phyloP scores from a whole-genome alignment of 2,797 vertebrate genomes.

The Chaunax sp. region DNA sequence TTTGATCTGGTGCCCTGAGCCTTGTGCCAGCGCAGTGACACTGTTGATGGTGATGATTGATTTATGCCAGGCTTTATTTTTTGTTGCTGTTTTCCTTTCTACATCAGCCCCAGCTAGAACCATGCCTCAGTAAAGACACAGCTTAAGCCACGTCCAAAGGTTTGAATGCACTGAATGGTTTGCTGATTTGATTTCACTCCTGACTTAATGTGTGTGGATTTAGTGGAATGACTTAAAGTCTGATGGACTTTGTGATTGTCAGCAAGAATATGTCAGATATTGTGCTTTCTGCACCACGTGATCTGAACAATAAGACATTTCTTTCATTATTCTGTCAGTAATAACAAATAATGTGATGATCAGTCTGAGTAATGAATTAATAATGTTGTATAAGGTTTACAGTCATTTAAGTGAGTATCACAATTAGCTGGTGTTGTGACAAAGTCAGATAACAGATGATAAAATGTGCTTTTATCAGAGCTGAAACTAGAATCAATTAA shows the following conservation, averaged over 20 bases:
- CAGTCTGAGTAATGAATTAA: no score
- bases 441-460: constrained; percentile 2
- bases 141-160: constrained; percentile 6
- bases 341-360: not conserved
- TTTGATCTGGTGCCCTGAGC: constrained; percentile 32
- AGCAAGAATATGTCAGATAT: not conserved
- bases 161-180: not conserved
- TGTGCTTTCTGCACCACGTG: not conserved
- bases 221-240: not conserved
- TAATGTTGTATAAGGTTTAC: no score
- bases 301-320: not conserved
- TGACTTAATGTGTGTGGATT: not conserved
- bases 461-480: not conserved
- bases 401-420: not conserved
- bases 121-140: constrained; percentile 6
- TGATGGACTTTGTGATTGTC: not conserved
- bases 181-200: not conserved
- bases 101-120: constrained; percentile 32
- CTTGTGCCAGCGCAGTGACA: constrained; percentile 23
- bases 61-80: constrained; percentile 42
- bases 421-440: not conserved
- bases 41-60: constrained; percentile 56
- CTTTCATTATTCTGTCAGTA: not conserved
- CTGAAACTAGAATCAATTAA: not conserved
- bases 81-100: constrained; percentile 47